Base-by-base conservation (phyloP, 1,140 invertebrate species). In the Drosophila nigromelanica region DNA sequence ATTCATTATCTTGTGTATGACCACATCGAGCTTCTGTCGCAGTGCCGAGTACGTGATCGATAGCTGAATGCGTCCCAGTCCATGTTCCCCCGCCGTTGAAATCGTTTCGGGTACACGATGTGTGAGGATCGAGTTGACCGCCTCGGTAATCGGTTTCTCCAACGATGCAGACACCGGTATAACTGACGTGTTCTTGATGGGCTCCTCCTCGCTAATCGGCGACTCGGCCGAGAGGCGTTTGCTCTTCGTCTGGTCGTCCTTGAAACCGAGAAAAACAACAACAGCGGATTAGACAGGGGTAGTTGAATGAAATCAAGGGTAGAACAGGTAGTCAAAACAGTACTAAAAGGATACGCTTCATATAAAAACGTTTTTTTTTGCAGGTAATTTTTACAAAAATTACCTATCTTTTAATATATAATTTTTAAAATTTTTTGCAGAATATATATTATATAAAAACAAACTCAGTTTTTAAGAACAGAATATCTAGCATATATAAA, bases 1-100 rank as follows among this genome's bases (percentile, higher is more conserved):
- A 92, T 98, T 96, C 97, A 94, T 94, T 75, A 98, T 95, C 94
- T 97, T 97, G 90, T 98, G 97, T 1, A 98, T 94, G 15, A 97
- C 95, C 47, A 98, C 93, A 58, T 96, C 94, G 0, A 98, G 93
- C 71, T 95, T 95, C 89, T 98, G 96, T 55, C 97, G 93, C 73
- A 95, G 95, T 33, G 95, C 93, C 78, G 96, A 97, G 92, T 98
- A 98, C 33, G 95, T 94, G n/a, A 98, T 92, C 3, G 97, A 97
- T 39, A 98, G 89, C 87, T 98, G 95, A 64, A 98, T 97, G 58
- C 96, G 94, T 0, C 97, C 96, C 35, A 97, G 92, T 35, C 95
- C 95, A 37, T 94, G 93, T 74, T 95, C 95, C 5, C 95, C 95
- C 48, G 94, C 92, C 5, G 94, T 95, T 56, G 93, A 93, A n/a